phyloP scores from a whole-genome alignment of 2,113 vertebrate genomes.

The Neopipo cinnamomea region DNA sequence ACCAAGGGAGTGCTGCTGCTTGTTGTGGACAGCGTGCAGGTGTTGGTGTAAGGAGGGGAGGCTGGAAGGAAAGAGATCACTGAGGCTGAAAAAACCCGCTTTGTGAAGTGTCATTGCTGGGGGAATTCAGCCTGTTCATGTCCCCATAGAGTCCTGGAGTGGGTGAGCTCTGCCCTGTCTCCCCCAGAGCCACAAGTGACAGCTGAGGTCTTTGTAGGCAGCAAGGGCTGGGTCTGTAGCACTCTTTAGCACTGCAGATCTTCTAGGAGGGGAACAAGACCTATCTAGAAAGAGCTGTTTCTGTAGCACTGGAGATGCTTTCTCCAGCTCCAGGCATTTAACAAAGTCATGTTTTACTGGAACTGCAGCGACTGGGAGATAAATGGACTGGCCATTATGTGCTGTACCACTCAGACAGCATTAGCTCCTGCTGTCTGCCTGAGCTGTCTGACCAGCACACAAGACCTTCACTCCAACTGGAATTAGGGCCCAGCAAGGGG shows the following conservation, averaged over 20 bases:
- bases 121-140: background rate
- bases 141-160: background rate
- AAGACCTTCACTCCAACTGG: background rate
- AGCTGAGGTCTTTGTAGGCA: background rate
- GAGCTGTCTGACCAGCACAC: constrained; percentile 5
- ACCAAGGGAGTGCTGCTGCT: background rate
- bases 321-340: constrained; percentile 12
- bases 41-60: background rate
- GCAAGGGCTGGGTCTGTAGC: background rate
- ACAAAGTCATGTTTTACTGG: constrained; percentile 47
- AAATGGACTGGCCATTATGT: constrained; percentile 40
- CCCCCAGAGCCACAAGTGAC: background rate
- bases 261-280: background rate
- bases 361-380: constrained; percentile 9
- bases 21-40: background rate
- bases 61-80: background rate
- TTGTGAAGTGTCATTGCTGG: background rate
- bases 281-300: background rate
- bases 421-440: constrained; percentile 33
- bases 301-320: background rate
- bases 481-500: background rate
- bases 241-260: background rate
- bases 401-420: constrained; percentile 29
- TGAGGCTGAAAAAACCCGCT: background rate
- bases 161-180: background rate